Conservation (phyloP, 2,888 invertebrate species). For the Ernsta delagoae region DNA sequence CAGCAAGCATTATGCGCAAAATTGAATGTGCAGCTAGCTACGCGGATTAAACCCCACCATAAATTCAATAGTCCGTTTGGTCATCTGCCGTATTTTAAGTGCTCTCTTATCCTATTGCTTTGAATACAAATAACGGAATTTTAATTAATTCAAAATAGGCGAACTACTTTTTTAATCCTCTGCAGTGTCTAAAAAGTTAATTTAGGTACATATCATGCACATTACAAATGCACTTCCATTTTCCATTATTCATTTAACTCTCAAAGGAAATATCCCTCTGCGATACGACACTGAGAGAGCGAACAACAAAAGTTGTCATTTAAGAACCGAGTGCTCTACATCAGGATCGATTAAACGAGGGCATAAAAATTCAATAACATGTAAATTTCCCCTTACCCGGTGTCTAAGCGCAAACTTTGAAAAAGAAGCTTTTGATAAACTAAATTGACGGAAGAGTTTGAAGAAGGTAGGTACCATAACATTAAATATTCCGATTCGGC, state of each 20-base stretch:
- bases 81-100: not conserved
- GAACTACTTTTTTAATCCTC: too few species aligned
- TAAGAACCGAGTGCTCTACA: constrained; percentile 43
- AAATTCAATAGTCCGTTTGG: not conserved
- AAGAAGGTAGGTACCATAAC: constrained; percentile 27
- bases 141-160: not conserved
- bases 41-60: constrained; percentile 60
- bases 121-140: not conserved
- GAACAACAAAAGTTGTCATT: constrained; percentile 25
- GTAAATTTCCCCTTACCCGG: constrained; percentile 72
- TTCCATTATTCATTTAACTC: constrained; percentile 47
- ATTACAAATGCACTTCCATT: constrained; percentile 14
- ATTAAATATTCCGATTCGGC: too few species aligned
- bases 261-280: constrained; percentile 18
- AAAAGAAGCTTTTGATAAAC: constrained; percentile 69
- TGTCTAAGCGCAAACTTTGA: constrained; percentile 72
- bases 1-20: constrained; percentile 79
- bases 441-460: constrained; percentile 68
- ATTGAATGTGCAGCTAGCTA: constrained; percentile 78
- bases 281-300: constrained; percentile 17
- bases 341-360: constrained; percentile 68
- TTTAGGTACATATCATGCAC: constrained; percentile 1
- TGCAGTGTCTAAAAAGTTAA: too few species aligned
- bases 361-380: constrained; percentile 84
- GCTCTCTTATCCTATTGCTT: not conserved